phyloP scores from a whole-genome alignment of 2,888 invertebrate species.

The Amphimallon solstitiale region DNA sequence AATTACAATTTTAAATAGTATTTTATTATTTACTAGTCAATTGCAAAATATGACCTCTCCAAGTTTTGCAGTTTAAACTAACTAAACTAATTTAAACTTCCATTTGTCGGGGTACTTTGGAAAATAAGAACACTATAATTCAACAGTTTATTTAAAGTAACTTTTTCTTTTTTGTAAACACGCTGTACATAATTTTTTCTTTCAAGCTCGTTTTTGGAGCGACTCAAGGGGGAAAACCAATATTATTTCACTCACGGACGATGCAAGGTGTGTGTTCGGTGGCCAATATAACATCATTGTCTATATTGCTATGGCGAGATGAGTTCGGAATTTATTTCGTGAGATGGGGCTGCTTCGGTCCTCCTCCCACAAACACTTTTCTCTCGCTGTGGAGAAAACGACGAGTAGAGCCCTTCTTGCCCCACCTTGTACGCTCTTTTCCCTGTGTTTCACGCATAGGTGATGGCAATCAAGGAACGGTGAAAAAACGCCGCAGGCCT shows the following conservation, averaged over 20 bases:
- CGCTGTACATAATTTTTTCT: no score
- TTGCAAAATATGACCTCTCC: no score
- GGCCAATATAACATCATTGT: slow-evolving; percentile 59
- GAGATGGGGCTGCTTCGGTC: slow-evolving; percentile 15
- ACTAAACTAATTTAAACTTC: no score
- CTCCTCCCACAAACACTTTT: no score
- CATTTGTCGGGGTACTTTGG: no score
- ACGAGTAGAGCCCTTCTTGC: not conserved
- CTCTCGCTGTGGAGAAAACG: not conserved
- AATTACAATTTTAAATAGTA: no score
- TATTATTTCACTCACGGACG: slow-evolving; percentile 59
- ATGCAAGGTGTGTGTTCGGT: slow-evolving; percentile 56
- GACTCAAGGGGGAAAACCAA: slow-evolving; percentile 52
- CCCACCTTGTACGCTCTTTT: slow-evolving; percentile 22
- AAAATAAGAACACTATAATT: no score
- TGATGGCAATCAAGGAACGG: slow-evolving; percentile 44
- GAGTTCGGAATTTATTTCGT: slow-evolving; percentile 55
- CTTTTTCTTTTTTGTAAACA: no score
- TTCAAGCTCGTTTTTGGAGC: no score
- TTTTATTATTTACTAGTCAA: no score
- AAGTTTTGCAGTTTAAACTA: no score
- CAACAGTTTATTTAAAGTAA: no score
- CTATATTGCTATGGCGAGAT: slow-evolving; percentile 56
- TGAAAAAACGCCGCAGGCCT: slow-evolving; percentile 35
- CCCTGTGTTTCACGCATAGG: slow-evolving; percentile 38